Conservation (phyloP, 2,888 invertebrate genomes). For the Baccha elongata region DNA sequence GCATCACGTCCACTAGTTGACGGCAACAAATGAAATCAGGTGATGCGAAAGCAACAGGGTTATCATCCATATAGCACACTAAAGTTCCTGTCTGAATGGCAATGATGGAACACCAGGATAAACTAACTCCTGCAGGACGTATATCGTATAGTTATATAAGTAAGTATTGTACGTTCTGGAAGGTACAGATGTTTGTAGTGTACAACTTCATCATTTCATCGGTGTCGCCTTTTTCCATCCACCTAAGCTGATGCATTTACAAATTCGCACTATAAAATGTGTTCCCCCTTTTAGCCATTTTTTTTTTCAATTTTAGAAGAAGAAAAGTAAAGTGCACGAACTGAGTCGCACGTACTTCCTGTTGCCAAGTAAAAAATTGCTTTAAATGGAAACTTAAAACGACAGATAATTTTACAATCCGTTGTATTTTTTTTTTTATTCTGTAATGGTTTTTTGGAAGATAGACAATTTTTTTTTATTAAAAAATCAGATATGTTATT, state of each 20-base stretch:
- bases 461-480: too few relatives aligned
- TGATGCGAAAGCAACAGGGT: conserved; percentile 22
- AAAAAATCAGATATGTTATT: too few relatives aligned
- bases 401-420: too few relatives aligned
- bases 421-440: too few relatives aligned
- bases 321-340: too few relatives aligned
- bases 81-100: conserved; percentile 21
- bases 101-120: conserved; percentile 4
- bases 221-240: not conserved
- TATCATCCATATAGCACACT: not conserved
- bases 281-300: conserved; percentile 34
- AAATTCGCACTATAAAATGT: conserved; percentile 35
- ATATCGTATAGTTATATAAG: not conserved
- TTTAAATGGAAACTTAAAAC: too few relatives aligned
- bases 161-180: too few relatives aligned
- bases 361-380: too few relatives aligned
- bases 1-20: not conserved
- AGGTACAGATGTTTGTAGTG: not conserved
- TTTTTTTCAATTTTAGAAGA: too few relatives aligned
- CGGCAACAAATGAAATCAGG: conserved; percentile 25
- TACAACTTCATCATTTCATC: not conserved
- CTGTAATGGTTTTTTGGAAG: too few relatives aligned
- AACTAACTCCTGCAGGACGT: not conserved
- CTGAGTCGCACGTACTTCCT: too few relatives aligned
- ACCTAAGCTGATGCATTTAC: conserved; percentile 19